Conservation (phyloP, 2,113 vertebrate genomes). For the Pseudopipra pipra region DNA sequence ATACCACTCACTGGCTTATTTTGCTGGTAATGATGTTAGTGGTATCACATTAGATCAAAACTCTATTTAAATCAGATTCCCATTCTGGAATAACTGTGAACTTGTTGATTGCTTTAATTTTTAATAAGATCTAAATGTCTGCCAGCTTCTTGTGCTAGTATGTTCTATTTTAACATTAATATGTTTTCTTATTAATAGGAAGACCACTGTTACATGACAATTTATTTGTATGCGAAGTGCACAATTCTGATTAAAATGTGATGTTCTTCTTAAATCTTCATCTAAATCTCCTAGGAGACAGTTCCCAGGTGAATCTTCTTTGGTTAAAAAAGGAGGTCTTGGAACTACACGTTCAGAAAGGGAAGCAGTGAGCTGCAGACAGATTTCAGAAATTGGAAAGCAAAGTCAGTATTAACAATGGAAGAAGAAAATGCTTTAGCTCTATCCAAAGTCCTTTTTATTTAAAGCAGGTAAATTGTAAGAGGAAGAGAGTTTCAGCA, state of each 20-base stretch:
- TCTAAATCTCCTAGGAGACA: constrained; percentile 52
- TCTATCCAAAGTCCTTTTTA: constrained; percentile 31
- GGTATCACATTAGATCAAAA: constrained; percentile 30
- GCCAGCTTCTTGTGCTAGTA: neutral
- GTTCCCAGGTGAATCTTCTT: constrained; percentile 46
- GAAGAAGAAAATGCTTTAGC: constrained; percentile 52
- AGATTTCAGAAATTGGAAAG: constrained; percentile 47
- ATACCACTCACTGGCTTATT: constrained; percentile 6
- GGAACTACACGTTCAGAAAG: constrained; percentile 64
- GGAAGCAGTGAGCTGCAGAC: constrained; percentile 37
- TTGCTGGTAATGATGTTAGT: constrained; percentile 48
- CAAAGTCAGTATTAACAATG: constrained; percentile 49
- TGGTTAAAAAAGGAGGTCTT: constrained; percentile 54
- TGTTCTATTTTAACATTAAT: constrained; percentile 52
- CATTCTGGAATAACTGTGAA: constrained; percentile 34
- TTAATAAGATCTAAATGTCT: constrained; percentile 58
- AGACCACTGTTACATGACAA: constrained; percentile 23
- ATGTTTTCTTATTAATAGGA: constrained; percentile 30
- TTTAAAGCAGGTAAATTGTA: constrained; percentile 27
- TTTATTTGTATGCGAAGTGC: constrained; percentile 45
- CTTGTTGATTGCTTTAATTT: constrained; percentile 41
- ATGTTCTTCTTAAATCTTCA: constrained; percentile 47
- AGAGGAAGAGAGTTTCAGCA: constrained; percentile 38
- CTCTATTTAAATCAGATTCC: constrained; percentile 60
- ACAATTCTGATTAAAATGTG: constrained; percentile 63